Conservation (phyloP, 2,797 vertebrate genomes). For the Pygocentrus nattereri region DNA sequence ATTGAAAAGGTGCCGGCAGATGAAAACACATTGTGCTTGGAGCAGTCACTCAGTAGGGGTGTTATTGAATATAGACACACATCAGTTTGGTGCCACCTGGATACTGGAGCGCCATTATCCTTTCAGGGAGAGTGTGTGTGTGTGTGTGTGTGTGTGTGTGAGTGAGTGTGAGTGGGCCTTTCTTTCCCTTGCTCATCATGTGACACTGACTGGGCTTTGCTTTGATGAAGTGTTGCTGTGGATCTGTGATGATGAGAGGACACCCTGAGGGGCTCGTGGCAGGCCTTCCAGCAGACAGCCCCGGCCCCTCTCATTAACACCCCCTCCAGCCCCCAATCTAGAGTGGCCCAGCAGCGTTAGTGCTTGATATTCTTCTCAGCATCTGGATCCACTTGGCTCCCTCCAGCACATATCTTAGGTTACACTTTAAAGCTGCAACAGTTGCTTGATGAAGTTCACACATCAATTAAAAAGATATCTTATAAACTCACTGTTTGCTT, state of each 20-base stretch:
- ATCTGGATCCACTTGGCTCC: slow-evolving; percentile 21
- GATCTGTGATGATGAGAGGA: slow-evolving; percentile 46
- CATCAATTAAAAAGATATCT: neutral
- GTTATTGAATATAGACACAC: slow-evolving; percentile 60
- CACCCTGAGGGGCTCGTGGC: slow-evolving; percentile 26
- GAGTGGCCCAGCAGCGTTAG: slow-evolving; percentile 9
- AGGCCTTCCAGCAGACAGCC: slow-evolving; percentile 28
- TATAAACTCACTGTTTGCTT: neutral
- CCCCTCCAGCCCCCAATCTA: slow-evolving; percentile 27
- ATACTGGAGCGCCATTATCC: slow-evolving; percentile 55
- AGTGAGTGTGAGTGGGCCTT: slow-evolving; percentile 4
- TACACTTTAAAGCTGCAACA: slow-evolving; percentile 1
- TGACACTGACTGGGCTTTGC: slow-evolving; percentile 36
- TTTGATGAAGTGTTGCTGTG: slow-evolving; percentile 43
- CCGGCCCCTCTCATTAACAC: slow-evolving; percentile 45
- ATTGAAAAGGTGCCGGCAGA: slow-evolving; percentile 56
- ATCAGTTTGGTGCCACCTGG: slow-evolving; percentile 54
- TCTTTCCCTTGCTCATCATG: neutral
- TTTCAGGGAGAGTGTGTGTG: neutral
- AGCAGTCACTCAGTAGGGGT: slow-evolving; percentile 53
- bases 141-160: slow-evolving; percentile 1
- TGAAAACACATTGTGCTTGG: slow-evolving; percentile 57
- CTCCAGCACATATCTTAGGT: slow-evolving; percentile 24
- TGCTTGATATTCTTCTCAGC: slow-evolving; percentile 21
- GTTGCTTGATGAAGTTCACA: neutral